phyloP scores from a whole-genome alignment of 2,113 vertebrate genomes.

The Clarias magur region DNA sequence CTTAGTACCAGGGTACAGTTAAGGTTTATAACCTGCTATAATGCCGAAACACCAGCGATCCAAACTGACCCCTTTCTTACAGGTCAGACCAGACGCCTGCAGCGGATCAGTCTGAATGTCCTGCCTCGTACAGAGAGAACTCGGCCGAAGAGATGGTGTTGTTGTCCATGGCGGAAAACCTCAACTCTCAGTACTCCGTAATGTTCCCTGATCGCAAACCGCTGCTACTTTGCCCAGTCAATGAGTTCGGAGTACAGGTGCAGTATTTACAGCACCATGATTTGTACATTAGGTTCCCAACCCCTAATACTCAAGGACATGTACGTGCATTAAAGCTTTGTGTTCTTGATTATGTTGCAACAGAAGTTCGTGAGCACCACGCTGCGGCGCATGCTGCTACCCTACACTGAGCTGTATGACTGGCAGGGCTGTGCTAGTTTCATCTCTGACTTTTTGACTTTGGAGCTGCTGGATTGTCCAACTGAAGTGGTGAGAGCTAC shows the following conservation, averaged over 20 bases:
- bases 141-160: background rate
- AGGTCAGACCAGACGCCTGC: background rate
- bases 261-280: background rate
- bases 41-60: background rate
- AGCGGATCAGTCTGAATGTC: background rate
- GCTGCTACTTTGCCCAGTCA: conserved; percentile 9
- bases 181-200: conserved; percentile 12
- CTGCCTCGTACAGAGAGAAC: conserved; percentile 7
- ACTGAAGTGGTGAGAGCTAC: conserved; percentile 70
- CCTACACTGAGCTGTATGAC: conserved; percentile 72
- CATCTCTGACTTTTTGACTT: conserved; percentile 78
- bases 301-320: background rate
- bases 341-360: conserved; percentile 3
- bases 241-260: conserved; percentile 25
- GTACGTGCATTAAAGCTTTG: background rate
- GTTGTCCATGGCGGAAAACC: conserved; percentile 20
- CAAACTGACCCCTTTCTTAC: background rate
- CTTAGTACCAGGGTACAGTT: background rate
- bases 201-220: conserved; percentile 24
- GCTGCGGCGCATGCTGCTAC: conserved; percentile 74
- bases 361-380: conserved; percentile 94
- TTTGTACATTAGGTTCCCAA: background rate
- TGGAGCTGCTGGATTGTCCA: conserved; percentile 78
- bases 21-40: background rate
- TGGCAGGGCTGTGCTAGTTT: conserved; percentile 86